Percentiles rank a stretch among this genome's conserved stretches.
These are phyloP conservation scores for Rhipidura dahli DNA, from an alignment of 2,113 vertebrate species.

Conservation along the genomic window DNA sequence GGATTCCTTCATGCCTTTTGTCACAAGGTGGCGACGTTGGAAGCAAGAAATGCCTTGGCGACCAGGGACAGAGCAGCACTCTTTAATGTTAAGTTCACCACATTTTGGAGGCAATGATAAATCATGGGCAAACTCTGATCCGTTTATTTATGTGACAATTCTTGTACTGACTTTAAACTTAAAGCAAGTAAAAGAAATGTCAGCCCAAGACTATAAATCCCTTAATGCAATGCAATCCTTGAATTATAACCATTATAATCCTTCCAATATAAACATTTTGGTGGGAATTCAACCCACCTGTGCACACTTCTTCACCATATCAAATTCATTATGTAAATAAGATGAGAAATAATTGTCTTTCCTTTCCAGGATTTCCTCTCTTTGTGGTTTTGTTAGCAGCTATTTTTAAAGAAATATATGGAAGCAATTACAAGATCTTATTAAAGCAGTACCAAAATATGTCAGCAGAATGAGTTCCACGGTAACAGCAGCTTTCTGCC, in stretches of 20 bases:
- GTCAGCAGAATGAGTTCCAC: neutral
- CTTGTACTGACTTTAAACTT: neutral
- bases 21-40: slow-evolving; percentile 40
- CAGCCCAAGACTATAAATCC: neutral
- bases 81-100: neutral
- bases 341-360: neutral
- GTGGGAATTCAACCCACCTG: neutral
- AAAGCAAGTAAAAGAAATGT: neutral
- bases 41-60: neutral
- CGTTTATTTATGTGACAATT: neutral
- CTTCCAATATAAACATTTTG: neutral
- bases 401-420: neutral
- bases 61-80: neutral
- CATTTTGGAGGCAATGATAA: neutral
- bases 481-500: neutral
- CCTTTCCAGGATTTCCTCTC: neutral
- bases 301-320: neutral
- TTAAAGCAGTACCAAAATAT: neutral
- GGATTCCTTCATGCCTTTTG: neutral
- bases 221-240: neutral
- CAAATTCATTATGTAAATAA: neutral
- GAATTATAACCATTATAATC: neutral
- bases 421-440: neutral
- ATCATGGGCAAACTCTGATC: neutral
- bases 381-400: neutral